These are phyloP conservation scores for Paguma larvata DNA, from an alignment of 2,797 vertebrate species.

Conservation along the genomic window DNA sequence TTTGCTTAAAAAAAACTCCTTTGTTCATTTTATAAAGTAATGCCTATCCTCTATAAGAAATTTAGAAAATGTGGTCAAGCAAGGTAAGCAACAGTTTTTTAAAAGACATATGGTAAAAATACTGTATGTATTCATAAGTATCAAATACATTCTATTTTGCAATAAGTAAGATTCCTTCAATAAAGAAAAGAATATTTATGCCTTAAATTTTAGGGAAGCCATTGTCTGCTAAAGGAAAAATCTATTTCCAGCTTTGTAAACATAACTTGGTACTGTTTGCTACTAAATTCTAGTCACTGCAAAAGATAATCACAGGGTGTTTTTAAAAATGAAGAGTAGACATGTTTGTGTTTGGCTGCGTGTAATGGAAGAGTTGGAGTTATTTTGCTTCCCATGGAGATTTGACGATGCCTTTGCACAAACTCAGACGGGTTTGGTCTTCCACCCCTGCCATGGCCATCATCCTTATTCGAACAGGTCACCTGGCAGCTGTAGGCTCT, in stretches of 20 bases:
- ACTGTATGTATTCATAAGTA: not conserved
- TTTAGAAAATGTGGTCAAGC: not conserved
- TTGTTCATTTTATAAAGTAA: conserved; percentile 39
- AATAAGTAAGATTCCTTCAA: not conserved
- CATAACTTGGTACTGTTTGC: not conserved
- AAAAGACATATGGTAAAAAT: not conserved
- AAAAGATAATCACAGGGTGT: not conserved
- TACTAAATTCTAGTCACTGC: not conserved
- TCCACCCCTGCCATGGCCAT: not conserved
- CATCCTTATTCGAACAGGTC: not conserved
- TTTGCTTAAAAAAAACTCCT: not conserved
- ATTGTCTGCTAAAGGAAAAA: not conserved
- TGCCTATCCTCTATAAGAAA: not conserved
- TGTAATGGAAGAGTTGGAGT: not conserved
- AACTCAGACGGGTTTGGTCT: not conserved
- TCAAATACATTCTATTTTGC: not conserved
- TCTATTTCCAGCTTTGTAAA: not conserved
- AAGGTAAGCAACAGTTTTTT: conserved; percentile 19
- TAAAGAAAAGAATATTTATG: not conserved
- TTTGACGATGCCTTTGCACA: not conserved
- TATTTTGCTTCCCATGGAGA: not conserved
- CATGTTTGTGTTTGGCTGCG: not conserved
- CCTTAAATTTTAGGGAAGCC: conserved; percentile 1
- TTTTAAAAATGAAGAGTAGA: not conserved
- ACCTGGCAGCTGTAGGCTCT: not conserved